Evolutionary conservation across 2,888 invertebrate genomes (phyloP), one percentile per base, ranked within the genome.

Genomic region (Thelaira solivaga): DNA sequence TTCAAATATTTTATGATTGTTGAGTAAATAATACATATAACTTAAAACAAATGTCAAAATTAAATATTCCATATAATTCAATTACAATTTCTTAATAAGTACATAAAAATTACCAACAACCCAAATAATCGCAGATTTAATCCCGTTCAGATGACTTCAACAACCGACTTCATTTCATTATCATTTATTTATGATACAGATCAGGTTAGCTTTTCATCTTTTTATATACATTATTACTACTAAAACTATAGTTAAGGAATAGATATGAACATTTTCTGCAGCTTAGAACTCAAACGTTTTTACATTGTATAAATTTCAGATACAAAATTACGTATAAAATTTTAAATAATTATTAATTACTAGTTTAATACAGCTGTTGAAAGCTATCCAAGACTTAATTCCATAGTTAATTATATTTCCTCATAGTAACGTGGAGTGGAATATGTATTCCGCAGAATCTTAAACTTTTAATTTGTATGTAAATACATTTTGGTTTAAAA

Each of bases 201-300:
- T 62, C 55, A 51, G 53, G 41, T 41, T 55, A 43, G 31, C 51
- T n/a, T 51, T 68, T 64, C 39, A 34, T 20, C 45, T 36, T 49
- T 68, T 55, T 47, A 43, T 68, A 22, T 55, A 53, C 41, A 53
- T 67, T 69, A 49, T 61, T 61, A 74, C 74, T 78, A 78, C 86
- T 83, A 85, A 87, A 87, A 86, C 84, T 80, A 85, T 87, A 87
- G 88, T 88, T 88, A 83, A 88, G 88, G 85, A 86, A 87, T 89
- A 89, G 88, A 85, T 86, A 89, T 89, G 89, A 83, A 85, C 89
- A 89, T 86, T 88, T 75, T 84, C 86, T 86, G 85, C 84, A 84
- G 86, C 88, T 84, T 84, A 83, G 59, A 84, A 84, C 87, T 86
- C 88, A 87, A 88, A 86, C 87, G 87, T 85, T 83, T 75, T 83